Evolutionary conservation across 2,888 invertebrate genomes (phyloP).

Genomic region (Amiota minor): DNA sequence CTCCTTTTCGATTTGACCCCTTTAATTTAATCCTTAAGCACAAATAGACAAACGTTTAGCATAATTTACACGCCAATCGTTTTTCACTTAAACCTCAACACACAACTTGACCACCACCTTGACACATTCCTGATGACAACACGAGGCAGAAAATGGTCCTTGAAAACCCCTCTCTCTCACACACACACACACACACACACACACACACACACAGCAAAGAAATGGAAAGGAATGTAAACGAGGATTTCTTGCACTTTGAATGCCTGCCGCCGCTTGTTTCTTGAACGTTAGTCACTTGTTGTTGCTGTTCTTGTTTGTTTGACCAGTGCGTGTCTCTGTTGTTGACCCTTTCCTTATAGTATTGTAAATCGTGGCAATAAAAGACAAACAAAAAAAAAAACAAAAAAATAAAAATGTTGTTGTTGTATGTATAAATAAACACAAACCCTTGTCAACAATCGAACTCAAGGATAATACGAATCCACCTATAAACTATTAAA

Average conservation of each 20-base stretch:
- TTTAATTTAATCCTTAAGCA: conserved; percentile 58
- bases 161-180: too few relatives aligned
- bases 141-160: too few relatives aligned
- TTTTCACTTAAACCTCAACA: conserved; percentile 46
- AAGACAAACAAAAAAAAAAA: background rate
- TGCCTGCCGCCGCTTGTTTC: background rate
- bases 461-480: conserved; percentile 9
- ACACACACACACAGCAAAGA: too few relatives aligned
- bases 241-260: conserved; percentile 9
- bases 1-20: conserved; percentile 42
- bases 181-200: too few relatives aligned
- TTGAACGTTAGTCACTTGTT: background rate
- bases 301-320: background rate
- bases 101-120: conserved; percentile 50
- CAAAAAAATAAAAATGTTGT: background rate
- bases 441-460: conserved; percentile 64
- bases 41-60: conserved; percentile 67
- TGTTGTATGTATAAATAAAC: background rate
- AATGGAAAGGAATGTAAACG: background rate
- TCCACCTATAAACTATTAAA: conserved; percentile 33
- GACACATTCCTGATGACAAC: conserved; percentile 10
- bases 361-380: background rate
- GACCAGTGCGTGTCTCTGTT: conserved; percentile 17
- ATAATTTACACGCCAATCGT: conserved; percentile 63
- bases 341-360: conserved; percentile 32